A percentile compares a stretch with the other conserved stretches of the same genome.
Evolutionary conservation across 2,113 vertebrate species (phyloP).

Genomic region (Emydocephalus ijimae): DNA sequence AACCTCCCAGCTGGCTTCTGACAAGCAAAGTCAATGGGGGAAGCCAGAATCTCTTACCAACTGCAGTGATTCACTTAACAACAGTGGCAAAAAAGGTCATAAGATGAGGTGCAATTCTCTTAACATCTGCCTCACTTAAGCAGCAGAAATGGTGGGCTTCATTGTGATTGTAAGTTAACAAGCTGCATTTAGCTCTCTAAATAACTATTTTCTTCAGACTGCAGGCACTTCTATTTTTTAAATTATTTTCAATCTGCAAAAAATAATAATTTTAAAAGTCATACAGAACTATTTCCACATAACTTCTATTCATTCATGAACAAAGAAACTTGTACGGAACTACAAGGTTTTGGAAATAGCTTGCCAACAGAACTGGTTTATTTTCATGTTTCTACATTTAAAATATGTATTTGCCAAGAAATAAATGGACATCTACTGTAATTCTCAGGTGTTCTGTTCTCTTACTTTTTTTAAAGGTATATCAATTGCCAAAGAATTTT

Average conservation of each 20-base stretch:
- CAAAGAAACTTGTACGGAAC: neutral
- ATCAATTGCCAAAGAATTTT: slow-evolving; percentile 49
- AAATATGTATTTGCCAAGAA: slow-evolving; percentile 26
- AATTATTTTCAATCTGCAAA: slow-evolving; percentile 24
- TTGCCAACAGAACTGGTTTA: slow-evolving; percentile 26
- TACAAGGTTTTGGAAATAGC: slow-evolving; percentile 3
- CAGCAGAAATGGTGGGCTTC: neutral
- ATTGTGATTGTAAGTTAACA: neutral
- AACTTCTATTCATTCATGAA: neutral
- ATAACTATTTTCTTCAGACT: neutral
- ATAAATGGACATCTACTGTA: neutral
- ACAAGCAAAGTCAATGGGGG: neutral
- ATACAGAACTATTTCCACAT: neutral
- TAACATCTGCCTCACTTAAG: neutral
- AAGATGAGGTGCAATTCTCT: neutral
- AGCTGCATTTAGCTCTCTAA: neutral
- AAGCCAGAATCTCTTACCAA: neutral
- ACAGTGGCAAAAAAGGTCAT: neutral
- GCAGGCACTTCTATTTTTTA: slow-evolving; percentile 26
- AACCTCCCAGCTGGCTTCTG: neutral
- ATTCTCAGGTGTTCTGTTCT: slow-evolving; percentile 27
- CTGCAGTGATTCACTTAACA: neutral
- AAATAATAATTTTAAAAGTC: slow-evolving; percentile 22
- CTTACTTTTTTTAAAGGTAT: slow-evolving; percentile 28
- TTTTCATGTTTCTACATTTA: slow-evolving; percentile 20